phyloP scores from a whole-genome alignment of 2,888 invertebrate genomes.

The Julus scanicus region DNA sequence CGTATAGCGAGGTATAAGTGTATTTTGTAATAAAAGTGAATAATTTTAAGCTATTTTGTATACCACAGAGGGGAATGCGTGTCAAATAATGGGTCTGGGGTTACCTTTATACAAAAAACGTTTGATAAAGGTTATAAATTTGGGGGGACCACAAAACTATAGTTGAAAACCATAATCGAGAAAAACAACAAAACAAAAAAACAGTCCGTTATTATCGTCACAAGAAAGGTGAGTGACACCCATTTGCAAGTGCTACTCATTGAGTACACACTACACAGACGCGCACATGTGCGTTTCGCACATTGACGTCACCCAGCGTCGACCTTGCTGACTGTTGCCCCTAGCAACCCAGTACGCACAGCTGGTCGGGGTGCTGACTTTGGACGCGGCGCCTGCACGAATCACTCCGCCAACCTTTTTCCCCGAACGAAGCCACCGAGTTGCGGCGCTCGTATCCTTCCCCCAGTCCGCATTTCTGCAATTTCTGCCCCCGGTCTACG shows the following conservation, averaged over 20 bases:
- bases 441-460: background rate
- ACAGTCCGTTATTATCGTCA: background rate
- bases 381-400: background rate
- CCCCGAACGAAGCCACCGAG: background rate
- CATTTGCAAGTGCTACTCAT: background rate
- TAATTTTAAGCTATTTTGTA: too few species aligned
- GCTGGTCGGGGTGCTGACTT: slow-evolving; percentile 2
- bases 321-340: slow-evolving; percentile 15
- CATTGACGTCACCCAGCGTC: slow-evolving; percentile 19
- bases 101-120: too few species aligned
- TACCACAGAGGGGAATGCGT: too few species aligned
- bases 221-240: slow-evolving; percentile 8
- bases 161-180: too few species aligned
- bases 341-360: slow-evolving; percentile 1
- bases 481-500: background rate
- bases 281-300: background rate
- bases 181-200: too few species aligned
- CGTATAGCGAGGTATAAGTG: too few species aligned
- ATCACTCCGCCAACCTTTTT: background rate
- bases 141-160: too few species aligned
- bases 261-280: background rate
- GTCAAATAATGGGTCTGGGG: too few species aligned
- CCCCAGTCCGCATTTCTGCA: background rate
- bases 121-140: too few species aligned
- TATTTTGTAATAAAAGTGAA: too few species aligned